Evolutionary conservation across 2,797 vertebrate genomes (phyloP).

Genomic region (Mycteria americana): DNA sequence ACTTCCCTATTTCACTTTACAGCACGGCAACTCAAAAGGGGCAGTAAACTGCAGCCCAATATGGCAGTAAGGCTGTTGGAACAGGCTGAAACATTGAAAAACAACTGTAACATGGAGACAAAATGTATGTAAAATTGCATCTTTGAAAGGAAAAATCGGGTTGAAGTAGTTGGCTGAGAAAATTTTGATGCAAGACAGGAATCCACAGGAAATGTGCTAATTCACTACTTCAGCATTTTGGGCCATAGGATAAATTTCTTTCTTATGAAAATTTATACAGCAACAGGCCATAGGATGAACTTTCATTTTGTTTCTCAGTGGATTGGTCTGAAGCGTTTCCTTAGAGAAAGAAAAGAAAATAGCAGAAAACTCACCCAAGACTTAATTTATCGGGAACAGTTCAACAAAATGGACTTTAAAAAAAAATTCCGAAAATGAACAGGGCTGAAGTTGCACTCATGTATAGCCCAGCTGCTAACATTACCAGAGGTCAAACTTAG

Average conservation of each 20-base stretch:
- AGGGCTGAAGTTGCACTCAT: background rate
- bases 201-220: background rate
- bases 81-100: background rate
- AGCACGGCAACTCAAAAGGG: background rate
- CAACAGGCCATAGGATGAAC: background rate
- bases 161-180: background rate
- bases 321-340: background rate
- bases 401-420: background rate
- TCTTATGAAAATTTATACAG: background rate
- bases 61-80: background rate
- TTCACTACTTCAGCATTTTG: background rate
- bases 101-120: rapidly evolving
- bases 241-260: background rate
- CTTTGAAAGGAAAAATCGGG: background rate
- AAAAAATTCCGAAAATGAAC: background rate
- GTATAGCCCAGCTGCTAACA: background rate
- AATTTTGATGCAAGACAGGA: background rate
- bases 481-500: slow-evolving; percentile 7
- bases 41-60: background rate
- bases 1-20: background rate
- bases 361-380: background rate
- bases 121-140: background rate
- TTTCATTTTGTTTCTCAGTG: background rate
- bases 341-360: background rate
- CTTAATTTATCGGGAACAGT: background rate